Evolutionary conservation across 1,140 invertebrate species (phyloP).

Genomic region (Zaprionus capensis): DNA sequence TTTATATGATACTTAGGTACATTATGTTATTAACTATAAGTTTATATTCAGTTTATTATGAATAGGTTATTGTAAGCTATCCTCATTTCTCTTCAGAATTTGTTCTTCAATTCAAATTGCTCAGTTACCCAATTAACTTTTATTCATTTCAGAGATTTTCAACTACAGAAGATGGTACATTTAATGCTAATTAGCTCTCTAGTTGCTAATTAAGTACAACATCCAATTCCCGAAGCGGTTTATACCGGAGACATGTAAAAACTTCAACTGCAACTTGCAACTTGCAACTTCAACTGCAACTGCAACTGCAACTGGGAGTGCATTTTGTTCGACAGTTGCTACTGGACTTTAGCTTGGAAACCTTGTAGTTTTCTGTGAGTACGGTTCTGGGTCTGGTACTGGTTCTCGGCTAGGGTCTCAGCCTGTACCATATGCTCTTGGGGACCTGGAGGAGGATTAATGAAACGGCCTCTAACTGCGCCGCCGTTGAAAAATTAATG

Average conservation of each 20-base stretch:
- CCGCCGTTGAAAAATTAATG: constrained; percentile 75
- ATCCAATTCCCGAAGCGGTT: neutral
- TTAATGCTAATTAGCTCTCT: no score
- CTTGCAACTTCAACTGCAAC: neutral
- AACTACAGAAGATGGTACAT: no score
- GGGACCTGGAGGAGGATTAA: constrained; percentile 60
- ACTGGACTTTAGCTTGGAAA: constrained; percentile 36
- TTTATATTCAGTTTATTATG: no score
- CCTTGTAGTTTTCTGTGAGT: neutral
- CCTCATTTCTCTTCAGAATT: no score
- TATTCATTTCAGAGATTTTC: no score
- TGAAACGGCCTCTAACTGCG: constrained; percentile 53
- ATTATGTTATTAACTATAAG: no score
- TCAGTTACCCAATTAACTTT: no score
- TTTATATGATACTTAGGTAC: no score
- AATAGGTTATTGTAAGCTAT: no score
- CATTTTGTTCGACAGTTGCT: constrained; percentile 53
- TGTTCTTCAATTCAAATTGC: no score
- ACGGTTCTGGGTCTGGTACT: neutral
- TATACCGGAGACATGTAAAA: neutral
- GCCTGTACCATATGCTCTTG: constrained; percentile 5
- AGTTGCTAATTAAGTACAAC: constrained; percentile 21
- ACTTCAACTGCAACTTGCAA: neutral
- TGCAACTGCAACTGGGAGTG: constrained; percentile 27
- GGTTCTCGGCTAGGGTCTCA: neutral